A percentile compares a stretch with the other conserved stretches of the same genome.
phyloP scores from a whole-genome alignment of 2,888 invertebrate species.

The Campoletis raptor region DNA sequence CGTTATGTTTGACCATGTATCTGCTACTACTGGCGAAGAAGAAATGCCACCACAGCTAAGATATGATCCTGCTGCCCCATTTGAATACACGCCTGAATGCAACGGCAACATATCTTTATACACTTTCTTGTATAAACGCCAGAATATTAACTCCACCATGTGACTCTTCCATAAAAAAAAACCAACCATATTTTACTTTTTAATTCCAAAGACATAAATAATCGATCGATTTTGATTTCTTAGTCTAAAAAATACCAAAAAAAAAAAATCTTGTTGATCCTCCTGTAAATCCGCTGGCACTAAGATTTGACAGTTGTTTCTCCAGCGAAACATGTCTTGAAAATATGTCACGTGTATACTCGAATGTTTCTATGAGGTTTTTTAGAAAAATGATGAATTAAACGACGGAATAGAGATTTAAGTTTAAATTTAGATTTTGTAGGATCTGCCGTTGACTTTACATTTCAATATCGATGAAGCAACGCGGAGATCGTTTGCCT shows the following conservation, averaged over 20 bases:
- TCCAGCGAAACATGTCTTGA: not conserved
- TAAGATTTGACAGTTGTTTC: not conserved
- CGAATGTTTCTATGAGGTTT: not conserved
- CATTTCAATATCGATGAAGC: constrained; percentile 36
- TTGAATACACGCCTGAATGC: not conserved
- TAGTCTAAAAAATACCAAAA: no score
- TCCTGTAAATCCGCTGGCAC: no score
- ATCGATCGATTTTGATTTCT: not conserved
- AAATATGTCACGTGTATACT: not conserved
- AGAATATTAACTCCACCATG: not conserved
- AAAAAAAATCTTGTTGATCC: no score
- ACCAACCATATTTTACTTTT: not conserved
- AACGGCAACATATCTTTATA: constrained; percentile 4
- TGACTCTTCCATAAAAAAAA: not conserved
- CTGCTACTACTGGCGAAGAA: constrained; percentile 76
- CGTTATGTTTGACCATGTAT: constrained; percentile 82
- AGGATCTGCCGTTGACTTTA: not conserved
- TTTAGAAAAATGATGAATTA: not conserved
- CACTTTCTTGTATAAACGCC: constrained; percentile 15
- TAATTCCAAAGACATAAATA: not conserved
- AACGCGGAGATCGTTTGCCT: constrained; percentile 46
- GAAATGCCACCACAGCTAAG: constrained; percentile 37
- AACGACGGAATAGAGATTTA: not conserved
- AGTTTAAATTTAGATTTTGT: not conserved
- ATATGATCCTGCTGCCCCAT: constrained; percentile 24